Evolutionary conservation across 1,140 invertebrate species (phyloP).

Genomic region (Cyclina sinensis): DNA sequence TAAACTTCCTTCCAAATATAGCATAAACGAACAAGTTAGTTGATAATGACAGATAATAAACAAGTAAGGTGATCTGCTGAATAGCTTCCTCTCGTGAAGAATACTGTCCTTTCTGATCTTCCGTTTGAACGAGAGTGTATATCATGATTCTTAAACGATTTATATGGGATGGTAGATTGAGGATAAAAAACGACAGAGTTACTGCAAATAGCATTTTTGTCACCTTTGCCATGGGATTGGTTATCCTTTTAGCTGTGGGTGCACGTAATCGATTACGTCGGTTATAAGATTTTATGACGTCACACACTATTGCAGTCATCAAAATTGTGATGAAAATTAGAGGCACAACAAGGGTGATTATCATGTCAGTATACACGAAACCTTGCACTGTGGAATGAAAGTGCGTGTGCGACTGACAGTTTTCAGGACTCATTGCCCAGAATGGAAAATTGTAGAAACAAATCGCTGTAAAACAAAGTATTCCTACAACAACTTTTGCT

Average conservation of each 20-base stretch:
- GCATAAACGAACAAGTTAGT: slow-evolving; percentile 94
- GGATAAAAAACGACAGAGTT: slow-evolving; percentile 92
- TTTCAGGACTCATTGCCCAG: slow-evolving; percentile 72
- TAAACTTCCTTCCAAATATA: slow-evolving; percentile 75
- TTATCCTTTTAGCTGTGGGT: slow-evolving; percentile 50
- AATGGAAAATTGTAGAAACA: slow-evolving; percentile 81
- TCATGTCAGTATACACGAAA: slow-evolving; percentile 88
- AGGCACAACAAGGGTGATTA: slow-evolving; percentile 88
- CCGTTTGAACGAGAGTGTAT: slow-evolving; percentile 29
- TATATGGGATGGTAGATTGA: slow-evolving; percentile 91
- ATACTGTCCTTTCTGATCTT: not conserved
- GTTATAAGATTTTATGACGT: slow-evolving; percentile 54
- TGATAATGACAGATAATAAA: slow-evolving; percentile 94
- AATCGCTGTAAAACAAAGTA: slow-evolving; percentile 72
- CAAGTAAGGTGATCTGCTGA: slow-evolving; percentile 89
- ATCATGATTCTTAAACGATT: slow-evolving; percentile 83
- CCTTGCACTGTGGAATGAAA: slow-evolving; percentile 85
- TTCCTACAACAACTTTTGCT: slow-evolving; percentile 76
- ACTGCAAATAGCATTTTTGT: slow-evolving; percentile 94
- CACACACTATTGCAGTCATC: slow-evolving; percentile 52
- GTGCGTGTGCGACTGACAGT: slow-evolving; percentile 48
- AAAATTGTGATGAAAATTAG: slow-evolving; percentile 85
- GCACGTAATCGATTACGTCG: slow-evolving; percentile 19
- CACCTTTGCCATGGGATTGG: slow-evolving; percentile 89
- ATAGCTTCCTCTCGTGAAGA: slow-evolving; percentile 72